Conservation (phyloP, 2,113 vertebrate genomes). For the Dunckerocampus dactyliophorus region DNA sequence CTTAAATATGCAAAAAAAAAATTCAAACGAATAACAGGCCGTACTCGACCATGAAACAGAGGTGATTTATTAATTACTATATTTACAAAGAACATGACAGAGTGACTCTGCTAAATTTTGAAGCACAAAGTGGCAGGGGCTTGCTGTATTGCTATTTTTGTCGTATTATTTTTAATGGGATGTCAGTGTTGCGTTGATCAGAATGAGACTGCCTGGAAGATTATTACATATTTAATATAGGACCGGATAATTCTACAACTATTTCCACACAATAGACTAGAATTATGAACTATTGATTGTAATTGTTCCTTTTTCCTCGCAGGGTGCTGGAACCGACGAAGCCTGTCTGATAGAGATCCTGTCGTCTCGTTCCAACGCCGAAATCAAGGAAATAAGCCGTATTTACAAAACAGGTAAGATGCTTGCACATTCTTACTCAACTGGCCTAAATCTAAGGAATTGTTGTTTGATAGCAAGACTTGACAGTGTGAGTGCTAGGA, state of each 20-base stretch:
- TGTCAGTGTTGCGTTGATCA: no score
- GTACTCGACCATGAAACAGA: no score
- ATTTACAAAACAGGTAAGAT: slow-evolving; percentile 85
- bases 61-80: neutral
- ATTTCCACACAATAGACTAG: neutral
- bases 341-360: slow-evolving; percentile 96
- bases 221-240: no score
- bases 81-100: neutral
- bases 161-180: no score
- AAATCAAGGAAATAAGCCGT: slow-evolving; percentile 84
- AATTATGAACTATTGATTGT: neutral
- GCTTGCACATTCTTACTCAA: neutral
- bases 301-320: slow-evolving; percentile 24
- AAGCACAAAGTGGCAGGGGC: neutral
- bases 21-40: no score
- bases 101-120: no score
- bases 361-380: slow-evolving; percentile 86
- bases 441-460: no score
- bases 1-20: no score
- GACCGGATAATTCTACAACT: no score
- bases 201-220: no score
- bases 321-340: slow-evolving; percentile 96
- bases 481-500: neutral
- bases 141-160: neutral
- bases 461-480: no score